phyloP scores from a whole-genome alignment of 2,797 vertebrate species.

The Antennarius maculatus region DNA sequence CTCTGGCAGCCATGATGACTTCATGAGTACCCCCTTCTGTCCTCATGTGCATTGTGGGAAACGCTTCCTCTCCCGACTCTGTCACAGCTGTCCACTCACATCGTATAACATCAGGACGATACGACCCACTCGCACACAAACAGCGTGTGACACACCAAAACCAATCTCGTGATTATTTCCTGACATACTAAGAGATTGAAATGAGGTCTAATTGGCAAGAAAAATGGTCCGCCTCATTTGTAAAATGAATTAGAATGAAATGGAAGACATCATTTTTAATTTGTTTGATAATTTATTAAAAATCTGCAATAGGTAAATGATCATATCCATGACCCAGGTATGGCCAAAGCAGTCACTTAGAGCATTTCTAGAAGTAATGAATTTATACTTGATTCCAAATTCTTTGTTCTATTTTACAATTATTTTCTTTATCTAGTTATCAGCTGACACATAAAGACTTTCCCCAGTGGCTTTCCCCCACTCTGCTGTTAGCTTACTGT shows the following conservation, averaged over 20 bases:
- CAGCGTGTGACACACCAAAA: conserved; percentile 52
- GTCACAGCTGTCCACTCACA: conserved; percentile 70
- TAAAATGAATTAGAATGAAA: background rate
- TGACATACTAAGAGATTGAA: conserved; percentile 46
- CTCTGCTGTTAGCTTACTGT: background rate
- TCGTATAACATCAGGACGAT: conserved; percentile 50
- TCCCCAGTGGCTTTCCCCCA: background rate
- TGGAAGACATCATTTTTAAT: background rate
- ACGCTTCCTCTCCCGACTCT: conserved; percentile 63
- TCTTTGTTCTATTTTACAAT: too few relatives aligned
- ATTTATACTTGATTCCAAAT: too few relatives aligned
- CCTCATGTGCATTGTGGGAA: conserved; percentile 66
- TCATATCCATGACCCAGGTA: background rate
- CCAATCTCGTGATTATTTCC: conserved; percentile 46
- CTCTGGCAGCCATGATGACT: conserved; percentile 68
- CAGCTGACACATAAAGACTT: background rate
- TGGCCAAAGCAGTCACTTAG: background rate
- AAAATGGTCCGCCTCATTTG: conserved; percentile 59
- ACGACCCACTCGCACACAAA: conserved; percentile 26
- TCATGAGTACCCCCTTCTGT: conserved; percentile 68
- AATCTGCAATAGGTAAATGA: background rate
- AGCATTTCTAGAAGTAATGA: too few relatives aligned
- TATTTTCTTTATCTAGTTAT: too few relatives aligned
- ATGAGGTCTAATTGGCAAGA: conserved; percentile 55
- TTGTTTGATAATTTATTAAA: background rate